Base-by-base conservation (phyloP, 2,888 invertebrate genomes). In the Orchesella flavescens region DNA sequence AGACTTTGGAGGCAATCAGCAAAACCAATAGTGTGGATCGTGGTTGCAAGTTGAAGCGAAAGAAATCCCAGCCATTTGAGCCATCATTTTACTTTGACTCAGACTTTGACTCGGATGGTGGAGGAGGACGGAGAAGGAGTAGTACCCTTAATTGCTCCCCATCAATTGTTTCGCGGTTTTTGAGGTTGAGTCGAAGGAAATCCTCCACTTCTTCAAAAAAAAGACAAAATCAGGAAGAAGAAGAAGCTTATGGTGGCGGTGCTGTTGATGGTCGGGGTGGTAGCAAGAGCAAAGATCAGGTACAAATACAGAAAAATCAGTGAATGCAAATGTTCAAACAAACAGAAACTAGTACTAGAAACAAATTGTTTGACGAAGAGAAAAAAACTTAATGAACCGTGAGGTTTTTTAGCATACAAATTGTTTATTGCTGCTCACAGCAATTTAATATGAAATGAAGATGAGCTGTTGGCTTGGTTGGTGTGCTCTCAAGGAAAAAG, bases 111-210 rank as follows among this genome's bases (percentile, higher is more conserved):
- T 71, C 71, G 5, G 79, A 79, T 15, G 43, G 74, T 1, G 68
- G 44, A 46, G 61, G 71, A 3, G 79, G 71, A 19, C 46, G 79
- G 24, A 61, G 79, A 23, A 34, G 72, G 10, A 21, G 79, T 21
- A 79, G 72, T 68, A 79, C 79, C 55, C 55, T 72, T 53, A 79
- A 34, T 79, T 79, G 79, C 72, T 79, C 79, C 7, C 79, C 79
- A 4, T 79, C 79, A 12, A 65, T 79, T 55, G 79, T 79, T 34
- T 79, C 79, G 63, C 71, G 79, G 65, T 79, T 79, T 79, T 49
- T 79, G 72, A 79, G 79, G 68, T 65, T 79, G 53, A 79, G 79
- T 72, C 79, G 79, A 21, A 79, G 79, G 46, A 78, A 78, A 49
- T 68, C 69, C 43, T 65, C 66, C 17, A 66, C 53, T 21, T 68